Evolutionary conservation across 2,113 vertebrate species (phyloP), one percentile per base, ranked within the genome.

Genomic region (Trinectes maculatus): DNA sequence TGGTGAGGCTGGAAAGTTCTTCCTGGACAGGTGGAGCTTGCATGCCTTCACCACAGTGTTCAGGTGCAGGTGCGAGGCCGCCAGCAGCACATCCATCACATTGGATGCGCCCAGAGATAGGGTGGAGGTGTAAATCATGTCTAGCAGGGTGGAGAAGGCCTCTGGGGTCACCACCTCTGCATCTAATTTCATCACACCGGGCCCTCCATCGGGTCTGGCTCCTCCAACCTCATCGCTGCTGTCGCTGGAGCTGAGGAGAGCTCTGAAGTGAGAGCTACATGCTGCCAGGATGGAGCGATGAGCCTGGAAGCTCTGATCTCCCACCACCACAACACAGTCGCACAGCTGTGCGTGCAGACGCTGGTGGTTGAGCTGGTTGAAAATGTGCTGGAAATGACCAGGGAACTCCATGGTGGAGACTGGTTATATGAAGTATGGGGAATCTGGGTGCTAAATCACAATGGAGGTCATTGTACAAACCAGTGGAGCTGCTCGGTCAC

Each of bases 111-210:
- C 93, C 3, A 96, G 90, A 76, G 95, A 94, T 1, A 98, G 94
- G 0, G 94, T 96, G 73, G 96, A 98, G 1, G 95, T 97, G 36
- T 98, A 98, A 92, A 98, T 96, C 96, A 98, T 98, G 74, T 98
- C 95, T 10, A 98, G 91, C 71, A 98, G 90, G 0, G 95, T 94
- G 1, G 96, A 94, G 63, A 98, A 97, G 29, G 96, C 95, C 84
- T 98, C 96, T 0, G 96, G 94, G 8, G 96, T 98, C 80, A 98
- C 96, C 28, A 98, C 96, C 52, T 95, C 96, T 0, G 94, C 95
- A 78, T 97, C 96, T 39, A 98, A 85, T 86, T 94, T 92, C 87
- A 98, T 95, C 93, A 98, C 94, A 65, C 92, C 54, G 24, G 74
- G 70, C 3, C 93, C 92, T 91, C 93, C 58, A 9, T 79, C 71